A percentile compares a stretch with the other conserved stretches of the same genome.
Conservation (phyloP, 2,797 vertebrate genomes). For the Peromyscus melanophrys region DNA sequence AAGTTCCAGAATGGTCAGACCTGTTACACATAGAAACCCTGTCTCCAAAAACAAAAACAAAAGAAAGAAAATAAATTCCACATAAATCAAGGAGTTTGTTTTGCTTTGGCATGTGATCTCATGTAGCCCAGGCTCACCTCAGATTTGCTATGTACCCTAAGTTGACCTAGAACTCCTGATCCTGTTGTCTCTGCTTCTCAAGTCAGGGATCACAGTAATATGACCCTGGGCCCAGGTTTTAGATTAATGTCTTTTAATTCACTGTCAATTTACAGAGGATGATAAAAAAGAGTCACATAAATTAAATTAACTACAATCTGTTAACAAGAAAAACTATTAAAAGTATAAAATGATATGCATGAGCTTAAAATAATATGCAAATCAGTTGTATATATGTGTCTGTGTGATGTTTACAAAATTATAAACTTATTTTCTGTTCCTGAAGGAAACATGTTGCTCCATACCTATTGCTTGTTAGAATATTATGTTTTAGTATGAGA, state of each 20-base stretch:
- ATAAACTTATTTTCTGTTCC: slow-evolving; percentile 18
- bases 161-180: background rate
- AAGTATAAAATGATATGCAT: background rate
- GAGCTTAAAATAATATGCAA: background rate
- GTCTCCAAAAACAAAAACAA: too few species aligned
- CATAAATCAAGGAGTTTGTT: background rate
- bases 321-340: background rate
- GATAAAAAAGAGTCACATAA: background rate
- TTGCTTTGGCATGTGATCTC: background rate
- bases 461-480: background rate
- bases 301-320: background rate
- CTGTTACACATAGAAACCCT: too few species aligned
- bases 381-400: background rate
- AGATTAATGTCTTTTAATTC: background rate
- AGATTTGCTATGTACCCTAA: background rate
- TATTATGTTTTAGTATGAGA: background rate
- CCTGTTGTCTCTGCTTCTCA: too few species aligned
- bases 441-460: background rate
- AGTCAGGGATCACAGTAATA: background rate
- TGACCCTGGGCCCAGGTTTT: background rate
- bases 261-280: background rate
- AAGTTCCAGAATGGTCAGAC: too few species aligned
- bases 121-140: background rate
- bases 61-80: background rate
- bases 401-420: background rate